Evolutionary conservation across 2,888 invertebrate species (phyloP), one percentile per base, ranked within the genome.

Genomic region (Melanostoma scalare): DNA sequence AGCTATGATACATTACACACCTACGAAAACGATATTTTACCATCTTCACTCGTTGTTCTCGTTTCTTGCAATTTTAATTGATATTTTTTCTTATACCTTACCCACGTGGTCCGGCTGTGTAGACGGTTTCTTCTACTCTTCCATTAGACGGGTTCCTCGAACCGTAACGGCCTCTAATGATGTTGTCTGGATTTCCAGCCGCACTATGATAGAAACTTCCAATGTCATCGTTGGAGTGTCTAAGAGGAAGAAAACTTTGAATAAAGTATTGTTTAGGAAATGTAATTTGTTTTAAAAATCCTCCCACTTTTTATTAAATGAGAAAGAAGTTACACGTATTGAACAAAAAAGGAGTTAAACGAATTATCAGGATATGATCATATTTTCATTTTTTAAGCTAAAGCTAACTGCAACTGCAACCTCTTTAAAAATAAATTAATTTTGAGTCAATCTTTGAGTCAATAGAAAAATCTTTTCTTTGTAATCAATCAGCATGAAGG

Each of bases 51-150:
- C 35, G 60, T 40, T 35, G 35, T 55, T 9, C 10, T 42, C 8
- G 30, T 30, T 40, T 50, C 30, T 35, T 52, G 20, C n/a, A 33
- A n/a, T 55, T 44, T 4, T 35, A 20, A 33, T 31, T 1, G 35
- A 40, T 31, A 42, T 3, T 52, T 40, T 4, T 55, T 58, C 53
- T 63, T 61, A 56, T 74, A 86, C 88, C 92, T 92, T 88, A 94
- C 92, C 96, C 96, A 90, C 95, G 93, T 82, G 95, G 94, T 74
- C 96, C 96, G 50, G 96, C 95, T 6, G 96, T 94, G 89, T 96
- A 96, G 52, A 94, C 92, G 3, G 94, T 95, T 88, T 94, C 94
- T 87, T 95, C 94, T 63, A 95, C 92, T 60, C 93, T 93, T 68
- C 95, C 95, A 85, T 93, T 94, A 81, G 93, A 93, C n/a, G 95